A percentile compares a stretch with the other conserved stretches of the same genome.
These are phyloP conservation scores for Uloborus plumipes DNA, from an alignment of 2,888 invertebrate genomes.

Conservation along the genomic window DNA sequence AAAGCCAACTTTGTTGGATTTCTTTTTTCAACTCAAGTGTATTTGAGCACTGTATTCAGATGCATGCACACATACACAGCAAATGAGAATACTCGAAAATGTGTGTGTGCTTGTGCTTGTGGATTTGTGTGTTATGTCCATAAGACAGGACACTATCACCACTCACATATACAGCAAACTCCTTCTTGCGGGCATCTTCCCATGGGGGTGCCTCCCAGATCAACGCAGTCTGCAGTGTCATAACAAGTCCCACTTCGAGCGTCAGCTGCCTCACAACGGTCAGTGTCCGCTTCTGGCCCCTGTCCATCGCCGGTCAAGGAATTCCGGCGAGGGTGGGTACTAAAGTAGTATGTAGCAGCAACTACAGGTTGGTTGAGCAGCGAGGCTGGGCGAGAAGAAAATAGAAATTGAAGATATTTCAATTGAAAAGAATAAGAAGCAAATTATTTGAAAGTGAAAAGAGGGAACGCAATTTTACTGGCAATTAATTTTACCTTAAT, in stretches of 20 bases:
- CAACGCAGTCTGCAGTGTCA: slow-evolving; percentile 65
- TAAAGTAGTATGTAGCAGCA: slow-evolving; percentile 66
- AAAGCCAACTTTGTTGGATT: too few relatives aligned
- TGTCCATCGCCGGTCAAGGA: slow-evolving; percentile 22
- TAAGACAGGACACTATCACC: background rate
- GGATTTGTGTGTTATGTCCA: too few relatives aligned
- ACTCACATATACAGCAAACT: slow-evolving; percentile 67
- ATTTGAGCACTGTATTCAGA: too few relatives aligned
- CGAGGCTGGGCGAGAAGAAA: background rate
- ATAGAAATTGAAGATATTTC: background rate
- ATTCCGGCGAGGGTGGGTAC: slow-evolving; percentile 25
- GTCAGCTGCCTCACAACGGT: slow-evolving; percentile 65
- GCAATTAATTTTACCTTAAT: too few relatives aligned
- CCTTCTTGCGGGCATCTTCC: slow-evolving; percentile 65
- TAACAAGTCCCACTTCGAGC: slow-evolving; percentile 66
- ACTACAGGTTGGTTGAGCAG: slow-evolving; percentile 61
- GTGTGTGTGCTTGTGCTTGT: too few relatives aligned
- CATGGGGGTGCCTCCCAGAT: slow-evolving; percentile 66
- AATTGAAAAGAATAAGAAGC: background rate
- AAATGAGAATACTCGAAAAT: too few relatives aligned
- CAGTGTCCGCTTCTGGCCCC: slow-evolving; percentile 10
- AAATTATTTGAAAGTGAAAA: background rate
- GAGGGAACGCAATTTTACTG: too few relatives aligned
- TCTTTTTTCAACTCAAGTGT: too few relatives aligned
- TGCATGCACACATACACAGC: too few relatives aligned